Base-by-base conservation (phyloP, 2,888 invertebrate species). In the Caenorhabditis japonica region DNA sequence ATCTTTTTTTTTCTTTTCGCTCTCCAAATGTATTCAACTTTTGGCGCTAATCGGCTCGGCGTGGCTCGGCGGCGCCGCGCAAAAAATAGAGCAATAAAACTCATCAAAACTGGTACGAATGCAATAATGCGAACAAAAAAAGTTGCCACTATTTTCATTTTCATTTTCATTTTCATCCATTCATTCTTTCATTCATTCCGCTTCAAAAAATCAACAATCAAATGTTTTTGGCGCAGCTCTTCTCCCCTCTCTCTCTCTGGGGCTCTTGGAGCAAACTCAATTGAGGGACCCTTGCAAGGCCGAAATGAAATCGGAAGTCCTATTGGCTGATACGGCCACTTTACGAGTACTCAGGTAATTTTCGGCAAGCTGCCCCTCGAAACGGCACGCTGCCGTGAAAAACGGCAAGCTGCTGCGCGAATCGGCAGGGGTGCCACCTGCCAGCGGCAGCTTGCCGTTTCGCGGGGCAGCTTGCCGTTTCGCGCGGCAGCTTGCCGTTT, bases 101-200 rank as follows among this genome's bases (percentile, higher is more conserved):
- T 69, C 69, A 69, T 69, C 69, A 69, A 69, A 69, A 69, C 69
- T 60, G 55, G 69, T 69, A 69, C 69, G 69, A 60, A 69, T 53
- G 59, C 59, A 68, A 68, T 68, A 68, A 52, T 53, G 68, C 44
- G 51, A 36, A 41, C 53, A 15, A n/a, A 12, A 15, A 17, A 8
- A 30, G 13, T n/a, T 19, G 15, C 25, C 25, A 12, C 12, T 3
- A 25, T 17, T 15, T 34, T 34, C 47, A 23, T 19, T 30, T 41
- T 30, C 17, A 27, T 17, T 41, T 43, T 30, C n/a, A n/a, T n/a
- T n/a, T n/a, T n/a, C n/a, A n/a, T n/a, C n/a, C n/a, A n/a, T n/a
- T n/a, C n/a, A 21, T 27, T 7, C 7, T 19, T 23, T 17, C 23
- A 36, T 62, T 21, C 47, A 17, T 49, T 49, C 55, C 55, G 64